Conservation (phyloP, 23 tunicate species). For the Corella eumyota region DNA sequence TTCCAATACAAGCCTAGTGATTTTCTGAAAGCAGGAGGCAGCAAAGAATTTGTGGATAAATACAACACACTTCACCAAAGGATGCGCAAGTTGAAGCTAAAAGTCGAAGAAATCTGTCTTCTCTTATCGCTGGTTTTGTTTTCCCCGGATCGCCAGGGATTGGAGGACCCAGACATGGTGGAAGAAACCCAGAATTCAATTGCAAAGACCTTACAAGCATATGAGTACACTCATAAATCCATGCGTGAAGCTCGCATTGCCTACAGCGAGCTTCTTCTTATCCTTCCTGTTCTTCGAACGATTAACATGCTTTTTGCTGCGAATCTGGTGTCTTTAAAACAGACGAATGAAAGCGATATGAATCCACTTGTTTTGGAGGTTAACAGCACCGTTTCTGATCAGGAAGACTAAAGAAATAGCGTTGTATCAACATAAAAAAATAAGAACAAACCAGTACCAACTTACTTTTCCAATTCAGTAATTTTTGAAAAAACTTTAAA, state of each 20-base stretch:
- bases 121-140: conserved; percentile 76
- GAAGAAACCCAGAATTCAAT: conserved; percentile 69
- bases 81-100: conserved; percentile 73
- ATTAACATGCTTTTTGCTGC: conserved; percentile 66
- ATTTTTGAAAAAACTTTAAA: no score
- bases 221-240: conserved; percentile 61
- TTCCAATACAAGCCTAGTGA: conserved; percentile 83
- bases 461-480: no score
- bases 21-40: conserved; percentile 80
- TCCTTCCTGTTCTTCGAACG: conserved; percentile 74
- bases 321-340: conserved; percentile 33
- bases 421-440: no score
- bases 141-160: conserved; percentile 90
- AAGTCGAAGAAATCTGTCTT: conserved; percentile 92
- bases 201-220: conserved; percentile 66
- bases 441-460: no score
- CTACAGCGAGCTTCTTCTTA: conserved; percentile 72
- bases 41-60: conserved; percentile 62
- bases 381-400: conserved; percentile 28
- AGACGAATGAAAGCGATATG: conserved; percentile 57
- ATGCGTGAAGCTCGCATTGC: conserved; percentile 28
- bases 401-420: no score
- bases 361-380: conserved; percentile 81
- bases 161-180: conserved; percentile 59
- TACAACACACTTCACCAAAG: conserved; percentile 63